phyloP scores from a whole-genome alignment of 1,140 invertebrate species.

The Bombus sibiricus region DNA sequence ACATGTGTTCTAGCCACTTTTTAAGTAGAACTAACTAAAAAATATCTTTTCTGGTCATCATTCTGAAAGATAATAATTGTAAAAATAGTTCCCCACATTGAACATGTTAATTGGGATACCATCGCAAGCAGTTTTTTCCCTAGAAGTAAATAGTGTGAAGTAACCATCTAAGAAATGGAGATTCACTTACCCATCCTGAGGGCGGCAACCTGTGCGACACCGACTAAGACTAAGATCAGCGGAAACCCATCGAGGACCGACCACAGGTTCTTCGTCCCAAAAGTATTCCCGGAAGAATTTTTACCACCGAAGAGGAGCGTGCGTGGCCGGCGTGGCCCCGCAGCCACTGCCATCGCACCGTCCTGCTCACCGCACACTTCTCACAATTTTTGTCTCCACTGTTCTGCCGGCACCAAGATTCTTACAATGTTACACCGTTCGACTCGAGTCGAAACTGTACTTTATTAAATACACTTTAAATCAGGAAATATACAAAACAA shows the following conservation, averaged over 20 bases:
- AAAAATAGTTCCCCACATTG: too few species aligned
- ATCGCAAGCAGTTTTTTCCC: background rate
- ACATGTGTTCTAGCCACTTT: too few species aligned
- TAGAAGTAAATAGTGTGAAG: background rate
- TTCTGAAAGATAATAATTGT: too few species aligned
- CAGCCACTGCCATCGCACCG: slow-evolving; percentile 75
- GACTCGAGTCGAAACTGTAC: background rate
- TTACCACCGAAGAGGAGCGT: slow-evolving; percentile 69
- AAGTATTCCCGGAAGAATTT: slow-evolving; percentile 57
- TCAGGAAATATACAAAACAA: background rate
- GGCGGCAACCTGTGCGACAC: slow-evolving; percentile 44
- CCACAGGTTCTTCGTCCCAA: slow-evolving; percentile 10
- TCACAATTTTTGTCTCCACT: slow-evolving; percentile 37
- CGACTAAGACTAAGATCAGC: slow-evolving; percentile 21
- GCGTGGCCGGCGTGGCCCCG: slow-evolving; percentile 72
- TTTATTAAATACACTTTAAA: background rate
- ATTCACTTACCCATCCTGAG: slow-evolving; percentile 45
- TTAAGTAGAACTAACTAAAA: too few species aligned
- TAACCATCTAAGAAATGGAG: background rate
- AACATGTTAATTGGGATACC: too few species aligned
- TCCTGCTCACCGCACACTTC: slow-evolving; percentile 56
- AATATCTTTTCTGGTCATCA: too few species aligned
- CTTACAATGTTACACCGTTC: background rate
- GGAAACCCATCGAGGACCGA: slow-evolving; percentile 42
- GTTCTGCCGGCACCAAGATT: slow-evolving; percentile 4